Conservation (phyloP, 2,113 vertebrate genomes). For the Calyptomena viridis region DNA sequence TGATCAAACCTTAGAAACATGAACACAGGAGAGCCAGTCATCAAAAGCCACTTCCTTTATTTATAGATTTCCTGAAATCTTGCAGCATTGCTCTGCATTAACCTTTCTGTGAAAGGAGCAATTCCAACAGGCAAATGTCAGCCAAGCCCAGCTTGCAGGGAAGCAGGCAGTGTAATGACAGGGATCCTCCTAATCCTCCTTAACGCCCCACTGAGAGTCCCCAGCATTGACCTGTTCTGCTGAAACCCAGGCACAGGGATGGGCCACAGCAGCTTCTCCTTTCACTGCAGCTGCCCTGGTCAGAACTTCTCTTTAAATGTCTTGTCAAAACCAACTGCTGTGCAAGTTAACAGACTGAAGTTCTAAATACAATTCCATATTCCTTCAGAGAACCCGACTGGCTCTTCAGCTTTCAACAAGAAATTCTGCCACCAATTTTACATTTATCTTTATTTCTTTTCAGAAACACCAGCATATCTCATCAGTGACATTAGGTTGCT, state of each 20-base stretch:
- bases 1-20: not conserved
- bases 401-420: not conserved
- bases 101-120: not conserved
- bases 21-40: not conserved
- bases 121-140: not conserved
- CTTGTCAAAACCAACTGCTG: not conserved
- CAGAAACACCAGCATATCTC: not conserved
- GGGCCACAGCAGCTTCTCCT: not conserved
- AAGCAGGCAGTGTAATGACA: not conserved
- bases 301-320: not conserved
- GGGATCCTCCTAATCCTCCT: not conserved
- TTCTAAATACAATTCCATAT: not conserved
- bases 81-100: not conserved
- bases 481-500: not conserved
- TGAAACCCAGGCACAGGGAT: not conserved
- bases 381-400: not conserved
- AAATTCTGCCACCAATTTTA: not conserved
- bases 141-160: not conserved
- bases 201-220: not conserved
- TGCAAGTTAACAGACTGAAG: not conserved
- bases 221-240: not conserved
- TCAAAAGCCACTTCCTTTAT: constrained; percentile 6
- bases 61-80: not conserved
- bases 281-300: not conserved
- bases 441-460: not conserved